phyloP scores from a whole-genome alignment of 1,140 invertebrate genomes.

The Ridgeia piscesae region DNA sequence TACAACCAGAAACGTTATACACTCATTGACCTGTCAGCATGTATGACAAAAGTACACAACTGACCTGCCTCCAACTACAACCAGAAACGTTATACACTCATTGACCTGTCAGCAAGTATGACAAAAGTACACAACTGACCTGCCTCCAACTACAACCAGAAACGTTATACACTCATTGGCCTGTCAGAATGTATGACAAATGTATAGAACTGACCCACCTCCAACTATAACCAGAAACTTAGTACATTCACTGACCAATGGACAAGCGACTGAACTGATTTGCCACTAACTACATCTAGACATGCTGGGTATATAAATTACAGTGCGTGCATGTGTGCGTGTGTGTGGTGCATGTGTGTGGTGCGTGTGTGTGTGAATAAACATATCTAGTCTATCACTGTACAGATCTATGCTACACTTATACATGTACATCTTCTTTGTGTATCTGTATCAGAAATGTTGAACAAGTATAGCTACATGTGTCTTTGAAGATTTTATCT shows the following conservation, averaged over 20 bases:
- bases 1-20: constrained; percentile 45
- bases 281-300: constrained; percentile 62
- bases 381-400: too few relatives aligned
- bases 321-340: too few relatives aligned
- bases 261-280: constrained; percentile 68
- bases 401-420: too few relatives aligned
- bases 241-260: constrained; percentile 62
- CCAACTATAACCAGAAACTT: constrained; percentile 55
- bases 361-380: too few relatives aligned
- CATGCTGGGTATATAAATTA: constrained; percentile 52
- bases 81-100: constrained; percentile 50
- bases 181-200: constrained; percentile 67
- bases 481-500: too few relatives aligned
- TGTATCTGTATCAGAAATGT: too few relatives aligned
- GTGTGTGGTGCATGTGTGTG: too few relatives aligned
- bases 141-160: constrained; percentile 63
- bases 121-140: constrained; percentile 72
- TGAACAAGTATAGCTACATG: too few relatives aligned
- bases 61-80: constrained; percentile 68
- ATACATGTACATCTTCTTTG: too few relatives aligned
- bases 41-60: constrained; percentile 69
- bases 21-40: constrained; percentile 63
- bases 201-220: constrained; percentile 71
- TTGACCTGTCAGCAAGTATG: constrained; percentile 63
- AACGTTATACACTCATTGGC: constrained; percentile 54